Base-by-base conservation (phyloP, 2,797 vertebrate species). In the Hirundo rustica region DNA sequence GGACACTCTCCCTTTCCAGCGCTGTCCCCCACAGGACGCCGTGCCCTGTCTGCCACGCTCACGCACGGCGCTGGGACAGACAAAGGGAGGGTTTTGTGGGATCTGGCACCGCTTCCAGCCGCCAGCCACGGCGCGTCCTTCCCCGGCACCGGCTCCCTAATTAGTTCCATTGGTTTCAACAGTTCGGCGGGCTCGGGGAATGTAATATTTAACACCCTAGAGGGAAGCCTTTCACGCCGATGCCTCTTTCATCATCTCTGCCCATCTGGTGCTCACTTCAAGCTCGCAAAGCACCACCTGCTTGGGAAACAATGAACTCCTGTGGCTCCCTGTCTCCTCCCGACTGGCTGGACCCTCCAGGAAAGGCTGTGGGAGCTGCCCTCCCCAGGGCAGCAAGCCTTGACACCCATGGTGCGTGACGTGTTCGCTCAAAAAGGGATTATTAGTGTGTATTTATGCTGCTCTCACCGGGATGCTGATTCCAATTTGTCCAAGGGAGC, bases 161-260 rank as follows among this genome's bases (percentile, higher is more conserved):
- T 97, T 97, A 97, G 93, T 94, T 89, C 95, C 89, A 88, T 95
- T 93, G 95, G 93, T 96, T 97, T 96, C 96, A 94, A 91, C 87
- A 95, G 96, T 82, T 95, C 87, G 30, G 18, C 8, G 38, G 92
- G 78, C 93, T 76, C 68, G 32, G 85, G 21, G 66, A 96, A 96
- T 97, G 97, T 84, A 97, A 97, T 97, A 97, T 97, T 97, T 94
- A 97, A 97, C 95, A 97, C 96, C 95, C 88, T 48, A 84, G 97
- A 96, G 96, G 94, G 85, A 96, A 93, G 84, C 76, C 94, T 94
- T 97, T 96, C 94, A 94, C 88, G 58, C 58, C 29, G 44, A 95
- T 96, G 93, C 82, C 77, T 97, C 96, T 98, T 97, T 97, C 96
- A 97, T 97, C 96, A 94, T 96, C 91, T 96, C 95, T 97, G 95